phyloP scores from a whole-genome alignment of 2,113 vertebrate species.

The Holacanthus passer region DNA sequence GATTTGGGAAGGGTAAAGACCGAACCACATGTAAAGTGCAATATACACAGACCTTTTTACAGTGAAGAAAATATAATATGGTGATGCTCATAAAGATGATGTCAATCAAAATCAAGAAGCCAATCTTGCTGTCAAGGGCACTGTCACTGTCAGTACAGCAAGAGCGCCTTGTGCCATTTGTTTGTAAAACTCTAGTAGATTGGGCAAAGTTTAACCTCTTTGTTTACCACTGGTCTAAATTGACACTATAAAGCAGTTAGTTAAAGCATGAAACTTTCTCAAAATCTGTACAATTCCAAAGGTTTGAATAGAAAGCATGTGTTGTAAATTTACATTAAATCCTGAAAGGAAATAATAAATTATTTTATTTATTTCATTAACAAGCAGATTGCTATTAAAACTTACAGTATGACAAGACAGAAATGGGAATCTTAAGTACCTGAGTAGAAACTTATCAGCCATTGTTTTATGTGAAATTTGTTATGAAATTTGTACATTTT shows the following conservation, averaged over 20 bases:
- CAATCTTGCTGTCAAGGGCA: background rate
- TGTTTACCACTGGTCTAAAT: background rate
- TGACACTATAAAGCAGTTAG: background rate
- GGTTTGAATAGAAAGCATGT: too few relatives aligned
- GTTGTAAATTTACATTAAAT: background rate
- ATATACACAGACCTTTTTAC: background rate
- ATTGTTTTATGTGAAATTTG: background rate
- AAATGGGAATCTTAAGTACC: background rate
- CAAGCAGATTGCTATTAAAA: background rate
- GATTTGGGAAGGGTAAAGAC: background rate
- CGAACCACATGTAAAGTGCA: background rate
- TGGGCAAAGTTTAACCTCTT: background rate
- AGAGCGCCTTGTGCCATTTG: background rate
- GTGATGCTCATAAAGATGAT: background rate
- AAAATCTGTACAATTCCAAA: background rate
- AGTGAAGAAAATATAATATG: background rate
- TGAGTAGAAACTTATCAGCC: background rate
- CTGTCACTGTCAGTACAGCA: background rate
- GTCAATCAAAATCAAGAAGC: background rate
- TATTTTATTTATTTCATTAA: background rate
- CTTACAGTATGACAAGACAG: background rate
- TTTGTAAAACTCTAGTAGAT: background rate
- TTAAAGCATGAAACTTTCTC: background rate
- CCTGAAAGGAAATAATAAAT: background rate
- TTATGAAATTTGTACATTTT: background rate